phyloP scores from a whole-genome alignment of 2,797 vertebrate genomes.

The Galago senegalensis region DNA sequence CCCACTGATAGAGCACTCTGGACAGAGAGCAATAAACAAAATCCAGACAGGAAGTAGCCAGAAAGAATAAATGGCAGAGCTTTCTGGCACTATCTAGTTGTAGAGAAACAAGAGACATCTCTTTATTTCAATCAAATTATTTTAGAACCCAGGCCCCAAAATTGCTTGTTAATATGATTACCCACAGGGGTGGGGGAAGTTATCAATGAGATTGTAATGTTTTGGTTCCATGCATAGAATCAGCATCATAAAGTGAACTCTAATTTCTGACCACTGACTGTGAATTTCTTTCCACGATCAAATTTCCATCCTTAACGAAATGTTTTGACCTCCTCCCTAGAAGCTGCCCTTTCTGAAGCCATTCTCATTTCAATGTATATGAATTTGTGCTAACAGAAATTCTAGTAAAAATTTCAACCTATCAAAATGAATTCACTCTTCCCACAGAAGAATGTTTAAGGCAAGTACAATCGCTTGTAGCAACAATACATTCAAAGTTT shows the following conservation, averaged over 20 bases:
- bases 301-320: slow-evolving; percentile 42
- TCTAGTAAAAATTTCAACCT: slow-evolving; percentile 34
- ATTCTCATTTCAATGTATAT: neutral
- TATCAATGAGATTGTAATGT: slow-evolving; percentile 42
- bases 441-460: slow-evolving; percentile 17
- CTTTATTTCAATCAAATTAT: slow-evolving; percentile 70
- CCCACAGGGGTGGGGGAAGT: neutral
- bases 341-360: slow-evolving; percentile 9
- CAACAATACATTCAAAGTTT: neutral
- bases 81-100: slow-evolving; percentile 59
- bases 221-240: slow-evolving; percentile 62
- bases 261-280: slow-evolving; percentile 26
- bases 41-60: slow-evolving; percentile 73
- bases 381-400: neutral
- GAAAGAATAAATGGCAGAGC: slow-evolving; percentile 42
- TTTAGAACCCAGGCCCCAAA: slow-evolving; percentile 62
- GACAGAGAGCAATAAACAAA: slow-evolving; percentile 67
- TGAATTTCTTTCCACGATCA: slow-evolving; percentile 28
- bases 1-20: slow-evolving; percentile 21
- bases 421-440: slow-evolving; percentile 44
- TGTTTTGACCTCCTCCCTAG: neutral
- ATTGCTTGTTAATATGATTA: slow-evolving; percentile 51
- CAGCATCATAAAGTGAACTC: slow-evolving; percentile 28
- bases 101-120: slow-evolving; percentile 25
- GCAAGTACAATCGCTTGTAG: slow-evolving; percentile 14